Conservation (phyloP, 2,797 vertebrate genomes). For the Spinus olivaceus region DNA sequence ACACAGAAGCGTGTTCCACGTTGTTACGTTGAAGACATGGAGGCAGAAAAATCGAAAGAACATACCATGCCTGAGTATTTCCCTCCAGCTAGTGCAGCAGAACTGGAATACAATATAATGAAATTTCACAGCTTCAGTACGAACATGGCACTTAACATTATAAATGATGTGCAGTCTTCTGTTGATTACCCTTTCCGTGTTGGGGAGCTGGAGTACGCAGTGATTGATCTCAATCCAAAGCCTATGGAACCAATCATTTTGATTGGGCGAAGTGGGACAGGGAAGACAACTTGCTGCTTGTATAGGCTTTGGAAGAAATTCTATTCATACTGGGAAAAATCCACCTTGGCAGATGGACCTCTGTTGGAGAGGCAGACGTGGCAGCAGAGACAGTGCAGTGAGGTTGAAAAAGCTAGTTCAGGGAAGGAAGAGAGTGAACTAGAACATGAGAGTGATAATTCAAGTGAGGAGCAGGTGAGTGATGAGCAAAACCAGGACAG, state of each 20-base stretch:
- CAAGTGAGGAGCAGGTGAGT: not conserved
- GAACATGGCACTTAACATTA: conserved; percentile 80
- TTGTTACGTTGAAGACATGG: conserved; percentile 75
- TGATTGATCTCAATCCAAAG: conserved; percentile 78
- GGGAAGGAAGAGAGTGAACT: not conserved
- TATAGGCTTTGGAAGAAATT: conserved; percentile 82
- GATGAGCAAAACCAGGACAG: conserved; percentile 18
- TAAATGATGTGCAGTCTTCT: conserved; percentile 69
- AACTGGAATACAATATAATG: conserved; percentile 80
- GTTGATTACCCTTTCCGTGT: conserved; percentile 83
- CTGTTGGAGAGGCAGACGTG: conserved; percentile 71
- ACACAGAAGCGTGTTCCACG: conserved; percentile 69
- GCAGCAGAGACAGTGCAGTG: conserved; percentile 49
- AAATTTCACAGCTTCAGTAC: conserved; percentile 85
- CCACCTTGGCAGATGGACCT: conserved; percentile 65
- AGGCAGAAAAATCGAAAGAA: conserved; percentile 30
- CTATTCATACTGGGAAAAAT: conserved; percentile 76
- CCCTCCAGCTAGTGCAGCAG: conserved; percentile 76
- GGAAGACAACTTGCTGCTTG: conserved; percentile 82
- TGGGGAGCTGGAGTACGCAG: conserved; percentile 77
- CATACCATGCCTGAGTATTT: conserved; percentile 69
- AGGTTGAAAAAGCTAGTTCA: not conserved
- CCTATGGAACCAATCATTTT: conserved; percentile 80
- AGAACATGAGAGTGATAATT: not conserved
- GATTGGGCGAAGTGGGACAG: conserved; percentile 81